Conservation (phyloP, 2,113 vertebrate species). For the Tretioscincus oriximinensis region DNA sequence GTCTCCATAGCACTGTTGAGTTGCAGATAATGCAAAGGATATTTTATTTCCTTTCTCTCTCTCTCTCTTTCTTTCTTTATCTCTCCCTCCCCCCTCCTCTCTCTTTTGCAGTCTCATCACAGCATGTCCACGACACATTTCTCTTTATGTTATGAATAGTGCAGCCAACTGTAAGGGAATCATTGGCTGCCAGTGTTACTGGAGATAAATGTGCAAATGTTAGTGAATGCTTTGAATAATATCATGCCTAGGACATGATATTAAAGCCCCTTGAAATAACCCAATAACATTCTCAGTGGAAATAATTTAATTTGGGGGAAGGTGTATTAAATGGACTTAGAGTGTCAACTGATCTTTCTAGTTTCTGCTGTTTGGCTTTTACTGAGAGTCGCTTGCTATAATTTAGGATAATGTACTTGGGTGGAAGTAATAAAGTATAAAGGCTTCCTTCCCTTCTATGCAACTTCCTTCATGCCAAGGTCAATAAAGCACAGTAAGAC, state of each 20-base stretch:
- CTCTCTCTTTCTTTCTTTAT: too few species aligned
- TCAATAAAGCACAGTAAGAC: constrained; percentile 30
- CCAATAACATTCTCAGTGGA: constrained; percentile 9
- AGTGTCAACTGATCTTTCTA: constrained; percentile 13
- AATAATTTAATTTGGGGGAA: constrained; percentile 24
- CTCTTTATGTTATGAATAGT: neutral
- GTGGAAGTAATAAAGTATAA: constrained; percentile 37
- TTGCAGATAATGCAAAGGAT: neutral
- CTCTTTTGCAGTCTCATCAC: neutral
- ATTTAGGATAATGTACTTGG: constrained; percentile 15
- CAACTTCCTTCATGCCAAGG: constrained; percentile 18
- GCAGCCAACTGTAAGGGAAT: neutral
- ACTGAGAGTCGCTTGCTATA: neutral
- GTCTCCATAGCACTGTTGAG: too few species aligned
- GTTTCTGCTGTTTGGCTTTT: constrained; percentile 41
- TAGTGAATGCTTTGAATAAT: neutral
- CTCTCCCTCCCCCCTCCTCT: too few species aligned
- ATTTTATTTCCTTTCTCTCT: too few species aligned
- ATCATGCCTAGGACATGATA: neutral
- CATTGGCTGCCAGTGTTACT: neutral
- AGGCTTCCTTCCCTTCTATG: constrained; percentile 21
- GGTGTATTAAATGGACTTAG: constrained; percentile 19
- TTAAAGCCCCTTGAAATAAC: neutral
- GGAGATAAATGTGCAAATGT: neutral
- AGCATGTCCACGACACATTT: neutral